Evolutionary conservation across 2,888 invertebrate genomes (phyloP).

Genomic region (Deilephila porcellus): DNA sequence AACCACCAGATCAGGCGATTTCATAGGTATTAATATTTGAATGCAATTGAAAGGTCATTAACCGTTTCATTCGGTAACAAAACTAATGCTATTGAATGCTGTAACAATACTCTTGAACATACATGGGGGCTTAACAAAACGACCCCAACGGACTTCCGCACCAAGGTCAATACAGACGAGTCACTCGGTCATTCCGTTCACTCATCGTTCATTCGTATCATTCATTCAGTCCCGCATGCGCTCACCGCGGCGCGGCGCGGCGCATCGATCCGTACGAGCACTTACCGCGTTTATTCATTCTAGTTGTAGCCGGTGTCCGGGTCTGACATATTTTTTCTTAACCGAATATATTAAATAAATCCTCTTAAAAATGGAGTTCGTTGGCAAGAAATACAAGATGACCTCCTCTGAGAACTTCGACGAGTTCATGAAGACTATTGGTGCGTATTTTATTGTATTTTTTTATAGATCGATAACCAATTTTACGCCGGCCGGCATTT

Average conservation of each 20-base stretch:
- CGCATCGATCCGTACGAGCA: background rate
- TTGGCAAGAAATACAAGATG: conserved; percentile 93
- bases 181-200: conserved; percentile 17
- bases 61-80: conserved; percentile 7
- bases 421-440: conserved; percentile 94
- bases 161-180: background rate
- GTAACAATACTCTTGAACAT: conserved; percentile 10
- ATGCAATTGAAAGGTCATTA: conserved; percentile 10
- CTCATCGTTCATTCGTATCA: conserved; percentile 35
- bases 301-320: conserved; percentile 62
- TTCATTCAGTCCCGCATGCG: conserved; percentile 56
- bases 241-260: conserved; percentile 31
- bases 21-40: background rate
- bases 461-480: background rate
- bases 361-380: conserved; percentile 72
- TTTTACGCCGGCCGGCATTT: conserved; percentile 65
- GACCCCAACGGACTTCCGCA: conserved; percentile 12
- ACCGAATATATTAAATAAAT: conserved; percentile 44
- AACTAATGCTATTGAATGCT: background rate
- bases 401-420: conserved; percentile 93
- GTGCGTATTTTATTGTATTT: conserved; percentile 81
- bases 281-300: conserved; percentile 57
- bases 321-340: conserved; percentile 47
- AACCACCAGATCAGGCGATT: background rate
- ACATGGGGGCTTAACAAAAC: conserved; percentile 28